Conservation (phyloP, 2,113 vertebrate genomes). For the Poecilia latipinna region DNA sequence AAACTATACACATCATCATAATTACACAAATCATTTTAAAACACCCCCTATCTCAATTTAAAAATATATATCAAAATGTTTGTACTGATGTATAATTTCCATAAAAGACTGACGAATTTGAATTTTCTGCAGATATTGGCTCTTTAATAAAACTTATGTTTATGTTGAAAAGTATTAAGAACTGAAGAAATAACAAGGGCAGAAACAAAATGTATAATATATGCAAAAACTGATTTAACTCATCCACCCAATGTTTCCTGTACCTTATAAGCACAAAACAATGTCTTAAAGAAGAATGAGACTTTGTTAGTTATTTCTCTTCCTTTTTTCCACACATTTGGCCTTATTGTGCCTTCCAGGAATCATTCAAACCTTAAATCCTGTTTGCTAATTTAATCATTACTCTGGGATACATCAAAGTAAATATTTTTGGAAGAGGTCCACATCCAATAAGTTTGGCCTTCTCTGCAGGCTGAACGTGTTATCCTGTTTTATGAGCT, state of each 20-base stretch:
- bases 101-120: too few species aligned
- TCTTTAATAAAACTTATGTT: too few species aligned
- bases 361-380: conserved; percentile 40
- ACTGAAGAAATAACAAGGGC: too few species aligned
- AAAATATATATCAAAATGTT: too few species aligned
- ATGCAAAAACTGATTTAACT: neutral
- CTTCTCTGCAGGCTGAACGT: conserved; percentile 26
- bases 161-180: too few species aligned
- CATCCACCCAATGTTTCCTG: neutral
- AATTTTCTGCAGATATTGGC: too few species aligned
- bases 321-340: neutral
- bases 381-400: conserved; percentile 44
- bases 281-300: too few species aligned
- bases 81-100: too few species aligned
- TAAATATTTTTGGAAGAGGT: conserved; percentile 37
- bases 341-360: conserved; percentile 32
- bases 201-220: neutral
- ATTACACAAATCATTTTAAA: too few species aligned
- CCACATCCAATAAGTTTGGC: conserved; percentile 46
- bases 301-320: neutral
- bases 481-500: conserved; percentile 18
- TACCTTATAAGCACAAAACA: neutral
- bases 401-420: conserved; percentile 55
- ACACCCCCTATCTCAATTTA: too few species aligned
- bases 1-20: too few species aligned